These are phyloP conservation scores for Diacarnus erythraeanus DNA, from an alignment of 37 sponge, comb jelly and placozoan species.

Conservation along the genomic window DNA sequence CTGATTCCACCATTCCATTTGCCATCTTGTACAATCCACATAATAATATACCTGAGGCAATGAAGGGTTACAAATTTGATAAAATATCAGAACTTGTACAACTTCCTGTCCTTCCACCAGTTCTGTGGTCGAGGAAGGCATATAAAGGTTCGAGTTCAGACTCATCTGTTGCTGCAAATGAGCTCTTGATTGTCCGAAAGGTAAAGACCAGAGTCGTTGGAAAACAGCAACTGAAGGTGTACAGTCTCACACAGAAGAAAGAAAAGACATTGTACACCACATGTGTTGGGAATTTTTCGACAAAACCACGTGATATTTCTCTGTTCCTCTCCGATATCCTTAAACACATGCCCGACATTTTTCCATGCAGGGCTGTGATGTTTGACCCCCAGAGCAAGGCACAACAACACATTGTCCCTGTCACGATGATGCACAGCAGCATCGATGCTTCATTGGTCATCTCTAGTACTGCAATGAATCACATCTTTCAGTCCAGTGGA, in stretches of 20 bases:
- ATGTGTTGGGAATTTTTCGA: conserved; percentile 57
- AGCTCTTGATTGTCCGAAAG: conserved; percentile 31
- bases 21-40: conserved; percentile 50
- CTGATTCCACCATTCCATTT: conserved; percentile 50
- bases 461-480: conserved; percentile 36
- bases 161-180: conserved; percentile 44
- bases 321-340: conserved; percentile 62
- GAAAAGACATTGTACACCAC: conserved; percentile 40
- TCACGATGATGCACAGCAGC: conserved; percentile 27
- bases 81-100: conserved; percentile 47
- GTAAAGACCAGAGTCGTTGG: conserved; percentile 20
- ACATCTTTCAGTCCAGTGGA: background rate
- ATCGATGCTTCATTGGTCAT: conserved; percentile 39
- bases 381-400: conserved; percentile 1
- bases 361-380: conserved; percentile 46
- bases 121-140: conserved; percentile 43
- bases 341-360: conserved; percentile 33
- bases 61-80: conserved; percentile 34
- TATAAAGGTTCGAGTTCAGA: conserved; percentile 38
- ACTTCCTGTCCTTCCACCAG: conserved; percentile 36
- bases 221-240: conserved; percentile 41
- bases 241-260: conserved; percentile 24
- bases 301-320: conserved; percentile 56
- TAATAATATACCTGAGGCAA: conserved; percentile 13
- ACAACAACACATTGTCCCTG: background rate